Percentiles rank a stretch among this genome's conserved stretches.
Evolutionary conservation across 2,113 vertebrate species (phyloP).

Genomic region (Poeciliopsis occidentalis): DNA sequence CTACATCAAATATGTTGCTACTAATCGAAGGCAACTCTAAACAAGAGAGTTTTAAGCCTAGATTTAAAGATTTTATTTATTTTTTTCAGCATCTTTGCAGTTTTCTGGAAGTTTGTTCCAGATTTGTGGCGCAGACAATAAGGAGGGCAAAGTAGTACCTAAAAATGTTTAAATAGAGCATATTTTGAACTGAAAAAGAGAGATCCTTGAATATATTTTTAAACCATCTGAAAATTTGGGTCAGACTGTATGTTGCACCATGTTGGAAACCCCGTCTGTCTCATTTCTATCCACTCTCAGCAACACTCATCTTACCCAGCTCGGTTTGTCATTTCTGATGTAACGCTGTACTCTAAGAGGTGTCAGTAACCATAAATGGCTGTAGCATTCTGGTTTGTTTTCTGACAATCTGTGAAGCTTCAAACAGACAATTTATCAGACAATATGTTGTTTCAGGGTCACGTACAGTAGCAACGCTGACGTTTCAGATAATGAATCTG

Average conservation of each 20-base stretch:
- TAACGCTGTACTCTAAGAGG: not conserved
- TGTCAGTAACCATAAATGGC: not conserved
- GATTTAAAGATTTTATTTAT: no score
- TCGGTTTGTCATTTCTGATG: not conserved
- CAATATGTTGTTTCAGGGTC: not conserved
- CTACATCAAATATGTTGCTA: no score
- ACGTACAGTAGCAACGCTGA: slow-evolving; percentile 3
- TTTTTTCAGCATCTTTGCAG: no score
- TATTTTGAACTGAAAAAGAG: no score
- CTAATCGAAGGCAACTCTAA: no score
- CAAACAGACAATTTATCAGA: not conserved
- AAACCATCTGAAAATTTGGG: not conserved
- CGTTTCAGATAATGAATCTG: slow-evolving; percentile 14
- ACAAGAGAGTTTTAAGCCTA: no score
- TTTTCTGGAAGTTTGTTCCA: no score
- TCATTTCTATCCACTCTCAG: slow-evolving; percentile 27
- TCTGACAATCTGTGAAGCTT: not conserved
- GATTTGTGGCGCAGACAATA: not conserved
- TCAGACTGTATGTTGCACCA: not conserved
- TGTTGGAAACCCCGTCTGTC: slow-evolving; percentile 34
- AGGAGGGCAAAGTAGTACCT: not conserved
- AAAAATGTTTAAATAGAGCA: no score
- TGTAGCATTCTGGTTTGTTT: not conserved
- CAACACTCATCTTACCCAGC: not conserved
- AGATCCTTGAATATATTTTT: no score